Conservation (phyloP, 2,113 vertebrate species). For the Romanogobio albipinnatus region DNA sequence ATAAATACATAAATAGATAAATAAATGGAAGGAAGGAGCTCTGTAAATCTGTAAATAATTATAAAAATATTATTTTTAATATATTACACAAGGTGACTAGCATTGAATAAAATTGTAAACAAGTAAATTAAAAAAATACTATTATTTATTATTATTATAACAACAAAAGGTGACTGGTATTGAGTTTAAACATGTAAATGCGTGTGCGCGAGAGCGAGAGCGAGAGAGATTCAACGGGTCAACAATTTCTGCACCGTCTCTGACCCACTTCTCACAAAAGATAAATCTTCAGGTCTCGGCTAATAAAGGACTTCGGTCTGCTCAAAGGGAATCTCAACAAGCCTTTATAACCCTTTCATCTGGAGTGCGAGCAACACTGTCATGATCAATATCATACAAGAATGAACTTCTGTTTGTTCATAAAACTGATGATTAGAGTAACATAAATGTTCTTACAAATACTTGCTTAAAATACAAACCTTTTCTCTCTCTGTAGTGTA, state of each 20-base stretch:
- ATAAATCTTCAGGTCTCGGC: background rate
- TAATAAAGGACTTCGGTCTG: background rate
- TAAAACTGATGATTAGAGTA: background rate
- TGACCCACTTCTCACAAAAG: background rate
- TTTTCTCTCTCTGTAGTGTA: background rate
- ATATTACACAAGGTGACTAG: too few relatives aligned
- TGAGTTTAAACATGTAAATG: too few relatives aligned
- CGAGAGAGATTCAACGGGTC: too few relatives aligned
- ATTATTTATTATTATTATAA: too few relatives aligned
- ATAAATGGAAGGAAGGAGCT: background rate
- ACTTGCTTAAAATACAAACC: background rate
- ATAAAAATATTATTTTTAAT: too few relatives aligned
- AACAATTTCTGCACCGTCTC: too few relatives aligned
- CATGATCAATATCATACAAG: background rate
- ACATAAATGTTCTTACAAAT: background rate
- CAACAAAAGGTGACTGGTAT: too few relatives aligned
- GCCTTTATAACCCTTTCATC: background rate
- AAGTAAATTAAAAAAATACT: too few relatives aligned
- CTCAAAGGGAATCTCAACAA: slow-evolving; percentile 5
- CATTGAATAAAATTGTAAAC: too few relatives aligned
- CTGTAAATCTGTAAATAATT: too few relatives aligned
- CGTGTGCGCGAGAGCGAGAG: too few relatives aligned
- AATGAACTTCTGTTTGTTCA: background rate
- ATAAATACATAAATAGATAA: background rate
- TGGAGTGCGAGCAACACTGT: background rate